Evolutionary conservation across 2,797 vertebrate genomes (phyloP).

Genomic region (Tinamus major): DNA sequence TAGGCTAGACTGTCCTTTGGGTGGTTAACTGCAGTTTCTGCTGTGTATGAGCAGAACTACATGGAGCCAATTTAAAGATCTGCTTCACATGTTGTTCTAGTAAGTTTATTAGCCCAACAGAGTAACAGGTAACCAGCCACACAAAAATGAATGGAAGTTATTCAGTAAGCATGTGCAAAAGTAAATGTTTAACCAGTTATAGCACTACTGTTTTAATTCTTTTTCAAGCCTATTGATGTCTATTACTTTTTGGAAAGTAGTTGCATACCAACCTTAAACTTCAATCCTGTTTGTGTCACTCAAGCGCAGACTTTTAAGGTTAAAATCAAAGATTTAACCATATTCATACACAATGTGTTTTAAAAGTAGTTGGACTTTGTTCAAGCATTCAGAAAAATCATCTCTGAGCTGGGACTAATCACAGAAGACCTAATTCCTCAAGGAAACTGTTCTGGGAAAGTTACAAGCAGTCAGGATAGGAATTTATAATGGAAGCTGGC

Average conservation of each 20-base stretch:
- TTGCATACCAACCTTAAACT: neutral
- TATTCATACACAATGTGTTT: neutral
- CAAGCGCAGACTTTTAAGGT: neutral
- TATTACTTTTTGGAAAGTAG: neutral
- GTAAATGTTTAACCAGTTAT: neutral
- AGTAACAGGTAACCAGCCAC: neutral
- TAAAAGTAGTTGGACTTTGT: constrained; percentile 38
- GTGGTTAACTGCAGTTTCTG: neutral
- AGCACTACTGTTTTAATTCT: neutral
- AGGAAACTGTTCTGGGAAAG: constrained; percentile 36
- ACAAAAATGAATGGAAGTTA: neutral
- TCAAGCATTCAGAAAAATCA: constrained; percentile 30
- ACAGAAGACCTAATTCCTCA: constrained; percentile 27
- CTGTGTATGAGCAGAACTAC: neutral
- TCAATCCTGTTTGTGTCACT: neutral
- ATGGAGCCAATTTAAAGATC: neutral
- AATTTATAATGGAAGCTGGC: constrained; percentile 18
- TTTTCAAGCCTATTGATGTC: neutral
- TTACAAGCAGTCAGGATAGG: constrained; percentile 15
- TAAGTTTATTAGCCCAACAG: neutral
- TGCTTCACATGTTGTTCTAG: neutral
- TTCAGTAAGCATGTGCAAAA: neutral
- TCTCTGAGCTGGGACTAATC: neutral
- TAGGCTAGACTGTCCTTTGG: neutral
- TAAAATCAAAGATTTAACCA: neutral